A percentile compares a stretch with the other conserved stretches of the same genome.
phyloP scores from a whole-genome alignment of 2,888 invertebrate genomes.

The Dynastes tityus region DNA sequence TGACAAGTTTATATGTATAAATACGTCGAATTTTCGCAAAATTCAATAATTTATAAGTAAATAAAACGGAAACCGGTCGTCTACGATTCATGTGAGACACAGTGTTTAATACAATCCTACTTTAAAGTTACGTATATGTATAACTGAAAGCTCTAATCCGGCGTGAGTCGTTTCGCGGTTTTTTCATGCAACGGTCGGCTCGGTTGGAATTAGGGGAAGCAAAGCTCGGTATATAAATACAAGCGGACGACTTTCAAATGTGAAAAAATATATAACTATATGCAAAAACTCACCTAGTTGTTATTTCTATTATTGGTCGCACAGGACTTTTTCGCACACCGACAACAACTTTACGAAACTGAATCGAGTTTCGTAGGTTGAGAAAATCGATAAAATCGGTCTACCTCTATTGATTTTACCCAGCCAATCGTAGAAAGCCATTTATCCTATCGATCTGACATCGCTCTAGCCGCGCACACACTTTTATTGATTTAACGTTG shows the following conservation, averaged over 20 bases:
- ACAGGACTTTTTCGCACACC: constrained; percentile 34
- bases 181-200: not conserved
- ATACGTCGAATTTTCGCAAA: too few relatives aligned
- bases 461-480: constrained; percentile 63
- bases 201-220: not conserved
- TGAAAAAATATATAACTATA: not conserved
- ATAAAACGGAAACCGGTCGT: too few relatives aligned
- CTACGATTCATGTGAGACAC: too few relatives aligned
- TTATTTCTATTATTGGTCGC: constrained; percentile 1
- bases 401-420: constrained; percentile 80
- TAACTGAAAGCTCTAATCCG: constrained; percentile 18
- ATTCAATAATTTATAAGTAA: too few relatives aligned
- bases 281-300: constrained; percentile 32
- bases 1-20: too few relatives aligned
- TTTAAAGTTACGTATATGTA: not conserved
- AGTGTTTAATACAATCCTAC: too few relatives aligned
- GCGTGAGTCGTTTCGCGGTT: not conserved
- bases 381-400: constrained; percentile 83
- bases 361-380: constrained; percentile 39
- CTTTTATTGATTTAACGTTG: constrained; percentile 58
- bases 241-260: constrained; percentile 3
- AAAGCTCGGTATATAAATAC: not conserved
- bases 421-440: constrained; percentile 82
- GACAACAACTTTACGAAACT: constrained; percentile 43
- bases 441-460: constrained; percentile 84